Evolutionary conservation across 2,888 invertebrate species (phyloP), one percentile per base, ranked within the genome.

Genomic region (Macrophya annulata): DNA sequence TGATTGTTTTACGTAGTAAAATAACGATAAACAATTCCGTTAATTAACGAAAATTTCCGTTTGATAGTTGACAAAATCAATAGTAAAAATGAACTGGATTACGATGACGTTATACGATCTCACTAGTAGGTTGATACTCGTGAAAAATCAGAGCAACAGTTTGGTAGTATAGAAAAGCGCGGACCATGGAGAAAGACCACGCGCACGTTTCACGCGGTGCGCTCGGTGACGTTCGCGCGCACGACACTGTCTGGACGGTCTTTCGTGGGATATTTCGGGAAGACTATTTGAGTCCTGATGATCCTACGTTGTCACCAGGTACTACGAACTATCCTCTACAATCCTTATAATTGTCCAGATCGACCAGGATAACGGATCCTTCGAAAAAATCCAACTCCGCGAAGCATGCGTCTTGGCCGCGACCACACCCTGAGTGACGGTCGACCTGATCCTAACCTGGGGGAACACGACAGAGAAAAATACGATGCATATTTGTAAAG

Each of bases 121-220:
- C 76, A 79, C 48, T 68, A 82, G 31, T 86, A 81, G 82, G 21
- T 51, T 76, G 65, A 45, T 31, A 83, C 45, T 68, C 51, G 17
- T 21, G 55, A 84, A 84, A 84, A 76, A 74, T 84, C 74, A 51
- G 55, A 55, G 31, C 72, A 74, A 55, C 55, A 72, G 37, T 31
- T 81, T 81, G 76, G 68, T 55, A 81, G 71, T 85, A 88, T 86
- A 65, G 74, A 17, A 55, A 77, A 89, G 89, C 90, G 86, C 91
- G 91, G 89, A 90, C 91, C 89, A 88, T 89, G 91, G 86, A 89
- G 91, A 90, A 87, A 89, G 89, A 5, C 90, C 89, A 40, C 68
- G 71, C 71, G 71, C 48, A 51, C 85, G 55, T 82, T 85, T 85
- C 81, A 79, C 81, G 59, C 85, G 17, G 21, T 71, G 68, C 65